Percentiles rank a stretch among this genome's conserved stretches.
Evolutionary conservation across 1,140 invertebrate species (phyloP).

Genomic region (Magallana ariakensis): DNA sequence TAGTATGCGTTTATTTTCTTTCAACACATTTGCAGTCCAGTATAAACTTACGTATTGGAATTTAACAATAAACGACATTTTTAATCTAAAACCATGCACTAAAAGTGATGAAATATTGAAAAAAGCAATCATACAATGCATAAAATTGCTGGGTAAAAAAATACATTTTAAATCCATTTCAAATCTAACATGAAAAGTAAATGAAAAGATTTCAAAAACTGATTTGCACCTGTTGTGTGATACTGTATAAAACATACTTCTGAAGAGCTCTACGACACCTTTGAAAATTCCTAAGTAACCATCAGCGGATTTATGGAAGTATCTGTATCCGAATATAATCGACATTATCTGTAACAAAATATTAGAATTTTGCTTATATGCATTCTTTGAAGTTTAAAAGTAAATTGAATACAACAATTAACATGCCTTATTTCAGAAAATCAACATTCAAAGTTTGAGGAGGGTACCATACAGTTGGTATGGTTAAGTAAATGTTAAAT

Average conservation of each 20-base stretch:
- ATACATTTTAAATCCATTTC: background rate
- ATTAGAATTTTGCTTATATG: too few relatives aligned
- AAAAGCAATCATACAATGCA: background rate
- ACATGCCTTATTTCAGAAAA: too few relatives aligned
- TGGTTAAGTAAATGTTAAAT: too few relatives aligned
- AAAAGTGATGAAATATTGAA: background rate
- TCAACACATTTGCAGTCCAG: too few relatives aligned
- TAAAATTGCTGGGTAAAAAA: background rate
- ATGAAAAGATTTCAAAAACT: background rate
- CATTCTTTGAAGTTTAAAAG: too few relatives aligned
- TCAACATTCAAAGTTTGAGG: too few relatives aligned
- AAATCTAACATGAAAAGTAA: background rate
- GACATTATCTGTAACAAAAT: background rate
- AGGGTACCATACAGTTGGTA: too few relatives aligned
- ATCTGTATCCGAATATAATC: background rate
- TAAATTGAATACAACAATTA: too few relatives aligned
- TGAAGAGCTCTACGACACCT: conserved; percentile 7
- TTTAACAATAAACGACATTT: too few relatives aligned
- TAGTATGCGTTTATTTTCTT: too few relatives aligned
- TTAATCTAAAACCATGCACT: background rate
- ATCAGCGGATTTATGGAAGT: background rate
- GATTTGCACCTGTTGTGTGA: background rate
- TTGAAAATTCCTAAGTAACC: background rate
- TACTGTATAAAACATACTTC: background rate
- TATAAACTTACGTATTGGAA: too few relatives aligned